These are phyloP conservation scores for Petrocephalus zakoni DNA, from an alignment of 2,113 vertebrate genomes.

Conservation along the genomic window DNA sequence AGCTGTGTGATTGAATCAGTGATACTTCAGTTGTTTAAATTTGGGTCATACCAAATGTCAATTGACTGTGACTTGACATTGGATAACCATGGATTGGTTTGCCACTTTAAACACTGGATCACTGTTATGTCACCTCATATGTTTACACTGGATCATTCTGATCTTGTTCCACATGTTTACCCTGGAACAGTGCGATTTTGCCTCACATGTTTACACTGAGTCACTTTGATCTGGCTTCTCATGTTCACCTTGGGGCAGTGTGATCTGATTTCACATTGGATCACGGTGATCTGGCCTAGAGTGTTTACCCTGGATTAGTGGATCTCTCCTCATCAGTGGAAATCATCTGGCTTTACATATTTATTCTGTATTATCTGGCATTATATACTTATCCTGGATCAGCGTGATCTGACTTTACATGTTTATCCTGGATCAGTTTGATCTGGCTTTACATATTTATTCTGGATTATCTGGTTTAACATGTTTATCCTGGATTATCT, in stretches of 20 bases:
- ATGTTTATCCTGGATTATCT: not conserved
- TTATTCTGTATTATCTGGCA: not conserved
- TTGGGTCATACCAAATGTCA: not conserved
- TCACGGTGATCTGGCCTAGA: no score
- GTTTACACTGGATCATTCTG: not conserved
- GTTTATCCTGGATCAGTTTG: no score
- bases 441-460: no score
- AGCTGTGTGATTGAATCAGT: not conserved
- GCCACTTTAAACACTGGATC: not conserved
- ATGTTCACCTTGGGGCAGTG: no score
- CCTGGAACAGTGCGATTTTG: not conserved
- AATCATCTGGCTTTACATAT: not conserved
- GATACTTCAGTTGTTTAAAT: not conserved
- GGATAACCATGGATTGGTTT: not conserved
- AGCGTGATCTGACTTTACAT: no score
- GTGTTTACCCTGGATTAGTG: no score
- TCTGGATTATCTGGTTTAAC: not conserved
- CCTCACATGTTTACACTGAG: not conserved
- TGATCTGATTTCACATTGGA: no score
- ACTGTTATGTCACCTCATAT: not conserved
- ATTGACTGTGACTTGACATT: not conserved
- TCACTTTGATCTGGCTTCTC: not conserved
- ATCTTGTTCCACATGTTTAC: not conserved
- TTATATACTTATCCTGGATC: not conserved
- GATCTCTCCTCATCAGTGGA: no score